A percentile compares a stretch with the other conserved stretches of the same genome.
Evolutionary conservation across 2,797 vertebrate species (phyloP).

Genomic region (Bothrops alternatus): DNA sequence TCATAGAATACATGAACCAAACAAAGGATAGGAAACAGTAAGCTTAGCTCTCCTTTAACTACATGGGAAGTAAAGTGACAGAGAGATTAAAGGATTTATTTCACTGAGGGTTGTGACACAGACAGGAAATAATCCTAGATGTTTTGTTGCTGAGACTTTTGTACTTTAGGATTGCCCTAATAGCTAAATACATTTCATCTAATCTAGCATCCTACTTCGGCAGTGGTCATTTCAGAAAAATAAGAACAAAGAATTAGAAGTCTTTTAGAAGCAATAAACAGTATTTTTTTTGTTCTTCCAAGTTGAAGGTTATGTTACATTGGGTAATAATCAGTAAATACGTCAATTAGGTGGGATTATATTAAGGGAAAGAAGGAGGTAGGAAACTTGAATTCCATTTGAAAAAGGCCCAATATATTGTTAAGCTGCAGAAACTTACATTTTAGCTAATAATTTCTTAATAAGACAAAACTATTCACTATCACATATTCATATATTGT

Average conservation of each 20-base stretch:
- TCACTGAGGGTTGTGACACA: conserved; percentile 19
- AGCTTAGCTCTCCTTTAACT: conserved; percentile 26
- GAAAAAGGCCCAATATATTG: background rate
- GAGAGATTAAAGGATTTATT: conserved; percentile 30
- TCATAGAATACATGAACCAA: background rate
- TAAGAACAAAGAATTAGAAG: background rate
- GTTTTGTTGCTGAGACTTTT: conserved; percentile 10
- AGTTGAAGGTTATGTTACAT: background rate
- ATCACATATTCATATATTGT: background rate
- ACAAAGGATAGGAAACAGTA: conserved; percentile 13
- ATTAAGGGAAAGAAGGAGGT: too few relatives aligned
- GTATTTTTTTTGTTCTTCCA: background rate
- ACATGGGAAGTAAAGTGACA: conserved; percentile 20
- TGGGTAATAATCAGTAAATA: background rate
- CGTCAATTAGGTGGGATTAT: too few relatives aligned
- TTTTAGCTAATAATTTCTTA: background rate
- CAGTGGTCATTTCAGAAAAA: background rate
- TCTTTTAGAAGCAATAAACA: background rate
- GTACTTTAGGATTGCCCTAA: background rate
- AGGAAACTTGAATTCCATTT: background rate
- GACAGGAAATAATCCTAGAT: conserved; percentile 32
- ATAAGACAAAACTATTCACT: background rate
- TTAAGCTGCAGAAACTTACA: background rate
- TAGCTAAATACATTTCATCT: background rate
- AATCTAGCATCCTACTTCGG: background rate